phyloP scores from a whole-genome alignment of 2,888 invertebrate species.

The Perithous albicinctus region DNA sequence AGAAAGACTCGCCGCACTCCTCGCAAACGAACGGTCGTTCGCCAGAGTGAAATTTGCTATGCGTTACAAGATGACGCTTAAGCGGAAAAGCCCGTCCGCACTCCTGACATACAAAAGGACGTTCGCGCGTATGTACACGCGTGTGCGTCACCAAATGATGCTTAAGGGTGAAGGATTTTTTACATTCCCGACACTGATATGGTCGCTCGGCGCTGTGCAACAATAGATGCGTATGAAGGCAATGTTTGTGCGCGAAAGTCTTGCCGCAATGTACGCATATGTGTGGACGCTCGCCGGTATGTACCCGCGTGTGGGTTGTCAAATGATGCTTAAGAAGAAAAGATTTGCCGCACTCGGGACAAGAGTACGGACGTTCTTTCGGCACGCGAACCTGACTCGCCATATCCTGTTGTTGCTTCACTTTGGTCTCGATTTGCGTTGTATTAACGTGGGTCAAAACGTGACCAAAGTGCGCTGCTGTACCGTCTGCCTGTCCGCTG shows the following conservation, averaged over 20 bases:
- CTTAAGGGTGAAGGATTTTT: conserved; percentile 94
- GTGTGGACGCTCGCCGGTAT: conserved; percentile 92
- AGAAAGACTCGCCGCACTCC: conserved; percentile 97
- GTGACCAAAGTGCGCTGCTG: conserved; percentile 80
- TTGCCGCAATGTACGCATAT: conserved; percentile 93
- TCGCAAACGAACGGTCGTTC: conserved; percentile 94
- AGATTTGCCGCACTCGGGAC: conserved; percentile 93
- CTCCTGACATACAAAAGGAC: conserved; percentile 93
- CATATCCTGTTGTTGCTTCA: conserved; percentile 88
- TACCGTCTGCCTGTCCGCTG: conserved; percentile 79
- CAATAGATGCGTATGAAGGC: conserved; percentile 92
- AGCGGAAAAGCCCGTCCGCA: conserved; percentile 93
- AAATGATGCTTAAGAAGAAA: conserved; percentile 94
- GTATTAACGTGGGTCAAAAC: conserved; percentile 83
- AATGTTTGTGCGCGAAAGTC: conserved; percentile 93
- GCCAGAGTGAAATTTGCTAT: conserved; percentile 94
- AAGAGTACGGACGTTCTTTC: conserved; percentile 92
- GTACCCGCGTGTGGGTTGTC: conserved; percentile 93
- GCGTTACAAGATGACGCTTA: conserved; percentile 93
- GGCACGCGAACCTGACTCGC: conserved; percentile 86
- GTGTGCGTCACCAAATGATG: conserved; percentile 93
- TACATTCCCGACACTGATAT: conserved; percentile 93
- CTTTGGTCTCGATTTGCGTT: conserved; percentile 86
- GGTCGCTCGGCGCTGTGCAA: conserved; percentile 93
- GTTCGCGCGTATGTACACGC: conserved; percentile 91